Evolutionary conservation across 1,140 invertebrate species (phyloP).

Genomic region (Macrobrachium rosenbergii): DNA sequence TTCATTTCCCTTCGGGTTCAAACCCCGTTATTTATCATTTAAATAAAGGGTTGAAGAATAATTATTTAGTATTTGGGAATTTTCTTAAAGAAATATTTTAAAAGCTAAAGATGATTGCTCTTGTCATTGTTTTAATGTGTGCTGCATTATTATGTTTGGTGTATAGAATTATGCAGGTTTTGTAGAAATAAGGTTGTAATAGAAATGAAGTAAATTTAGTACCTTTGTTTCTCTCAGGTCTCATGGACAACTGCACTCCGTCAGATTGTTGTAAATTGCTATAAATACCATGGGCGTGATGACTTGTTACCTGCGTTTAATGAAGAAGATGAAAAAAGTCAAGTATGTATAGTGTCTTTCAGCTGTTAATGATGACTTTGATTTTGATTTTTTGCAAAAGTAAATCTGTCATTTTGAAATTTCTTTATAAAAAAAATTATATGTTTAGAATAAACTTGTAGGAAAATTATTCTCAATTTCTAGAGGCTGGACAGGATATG

Average conservation of each 20-base stretch:
- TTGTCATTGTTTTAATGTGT: not conserved
- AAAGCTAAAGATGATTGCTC: no score
- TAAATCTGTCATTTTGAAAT: no score
- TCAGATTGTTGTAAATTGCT: conserved; percentile 98
- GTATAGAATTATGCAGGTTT: not conserved
- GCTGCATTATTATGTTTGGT: not conserved
- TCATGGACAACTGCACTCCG: conserved; percentile 98
- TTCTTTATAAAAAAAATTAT: not conserved
- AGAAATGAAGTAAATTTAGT: not conserved
- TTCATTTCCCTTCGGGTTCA: no score
- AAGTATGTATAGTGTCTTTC: conserved; percentile 28
- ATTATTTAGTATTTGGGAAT: no score
- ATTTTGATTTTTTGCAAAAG: not conserved
- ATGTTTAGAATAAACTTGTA: not conserved
- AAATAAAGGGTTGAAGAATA: no score
- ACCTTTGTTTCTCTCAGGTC: conserved; percentile 77
- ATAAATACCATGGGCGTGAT: conserved; percentile 97
- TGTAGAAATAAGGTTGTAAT: not conserved
- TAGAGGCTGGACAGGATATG: no score
- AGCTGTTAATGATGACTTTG: not conserved
- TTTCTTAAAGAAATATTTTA: no score
- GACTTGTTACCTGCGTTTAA: conserved; percentile 94
- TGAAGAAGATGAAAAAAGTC: conserved; percentile 80
- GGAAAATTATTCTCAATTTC: no score
- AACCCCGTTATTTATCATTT: no score